Percentiles rank a stretch among this genome's conserved stretches.
Conservation (phyloP, 2,113 vertebrate genomes). For the Dromiciops gliroides region DNA sequence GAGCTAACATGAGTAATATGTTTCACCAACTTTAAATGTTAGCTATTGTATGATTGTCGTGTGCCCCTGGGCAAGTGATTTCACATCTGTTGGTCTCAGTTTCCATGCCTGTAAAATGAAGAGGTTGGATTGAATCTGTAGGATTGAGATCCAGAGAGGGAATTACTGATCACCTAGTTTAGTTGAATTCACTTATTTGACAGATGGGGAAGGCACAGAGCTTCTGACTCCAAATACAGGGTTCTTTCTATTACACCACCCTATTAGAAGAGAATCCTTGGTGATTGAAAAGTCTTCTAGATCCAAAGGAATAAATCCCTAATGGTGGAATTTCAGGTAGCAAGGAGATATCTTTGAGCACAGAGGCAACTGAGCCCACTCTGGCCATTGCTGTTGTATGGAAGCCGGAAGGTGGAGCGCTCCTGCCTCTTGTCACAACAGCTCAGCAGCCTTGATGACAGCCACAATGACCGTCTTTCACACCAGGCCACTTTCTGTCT, state of each 20-base stretch:
- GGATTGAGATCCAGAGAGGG: too few relatives aligned
- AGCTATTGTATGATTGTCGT: background rate
- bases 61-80: background rate
- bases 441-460: conserved; percentile 10
- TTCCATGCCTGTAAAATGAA: background rate
- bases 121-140: background rate
- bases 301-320: background rate
- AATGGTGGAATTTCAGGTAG: background rate
- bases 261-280: background rate
- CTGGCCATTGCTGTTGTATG: background rate
- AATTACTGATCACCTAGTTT: background rate
- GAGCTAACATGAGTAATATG: background rate
- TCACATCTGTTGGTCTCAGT: background rate
- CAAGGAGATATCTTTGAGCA: background rate
- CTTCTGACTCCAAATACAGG: background rate
- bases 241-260: background rate
- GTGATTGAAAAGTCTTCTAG: background rate
- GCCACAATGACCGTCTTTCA: conserved; percentile 53
- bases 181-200: background rate
- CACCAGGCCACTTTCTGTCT: conserved; percentile 47
- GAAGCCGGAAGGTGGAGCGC: background rate
- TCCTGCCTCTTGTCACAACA: conserved; percentile 4
- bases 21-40: background rate
- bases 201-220: background rate
- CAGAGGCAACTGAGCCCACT: background rate